Evolutionary conservation across 2,113 vertebrate species (phyloP).

Genomic region (Strigops habroptila): DNA sequence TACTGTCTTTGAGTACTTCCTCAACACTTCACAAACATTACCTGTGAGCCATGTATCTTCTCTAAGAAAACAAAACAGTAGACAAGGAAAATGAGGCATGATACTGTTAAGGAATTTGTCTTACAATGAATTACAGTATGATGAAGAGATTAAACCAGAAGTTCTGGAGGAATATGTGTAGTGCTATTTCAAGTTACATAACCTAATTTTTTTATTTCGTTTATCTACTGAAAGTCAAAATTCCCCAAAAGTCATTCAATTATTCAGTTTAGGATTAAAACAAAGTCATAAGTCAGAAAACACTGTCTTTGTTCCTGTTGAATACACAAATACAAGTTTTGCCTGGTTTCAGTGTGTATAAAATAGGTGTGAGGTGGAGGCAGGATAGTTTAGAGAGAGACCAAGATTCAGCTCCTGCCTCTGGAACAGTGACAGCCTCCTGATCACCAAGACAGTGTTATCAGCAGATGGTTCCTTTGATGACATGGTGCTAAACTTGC

Average conservation of each 20-base stretch:
- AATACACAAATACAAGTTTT: background rate
- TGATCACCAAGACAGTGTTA: background rate
- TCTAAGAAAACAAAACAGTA: background rate
- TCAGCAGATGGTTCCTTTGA: background rate
- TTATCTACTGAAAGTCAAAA: background rate
- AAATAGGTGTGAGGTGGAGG: background rate
- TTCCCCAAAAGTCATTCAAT: background rate
- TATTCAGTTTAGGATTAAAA: background rate
- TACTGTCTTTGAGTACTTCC: background rate
- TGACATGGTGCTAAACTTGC: background rate
- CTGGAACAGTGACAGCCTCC: background rate
- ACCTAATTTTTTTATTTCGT: background rate
- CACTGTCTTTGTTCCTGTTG: background rate
- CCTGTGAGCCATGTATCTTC: background rate
- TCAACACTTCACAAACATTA: background rate
- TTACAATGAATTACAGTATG: background rate
- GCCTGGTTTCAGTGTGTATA: background rate
- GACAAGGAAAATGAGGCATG: background rate
- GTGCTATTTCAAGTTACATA: background rate
- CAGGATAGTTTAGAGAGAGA: background rate
- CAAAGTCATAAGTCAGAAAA: background rate
- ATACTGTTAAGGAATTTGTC: background rate
- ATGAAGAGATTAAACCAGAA: background rate
- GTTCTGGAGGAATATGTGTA: background rate
- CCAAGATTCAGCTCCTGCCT: background rate